Evolutionary conservation across 1,140 invertebrate species (phyloP).

Genomic region (Micrasema longulum): DNA sequence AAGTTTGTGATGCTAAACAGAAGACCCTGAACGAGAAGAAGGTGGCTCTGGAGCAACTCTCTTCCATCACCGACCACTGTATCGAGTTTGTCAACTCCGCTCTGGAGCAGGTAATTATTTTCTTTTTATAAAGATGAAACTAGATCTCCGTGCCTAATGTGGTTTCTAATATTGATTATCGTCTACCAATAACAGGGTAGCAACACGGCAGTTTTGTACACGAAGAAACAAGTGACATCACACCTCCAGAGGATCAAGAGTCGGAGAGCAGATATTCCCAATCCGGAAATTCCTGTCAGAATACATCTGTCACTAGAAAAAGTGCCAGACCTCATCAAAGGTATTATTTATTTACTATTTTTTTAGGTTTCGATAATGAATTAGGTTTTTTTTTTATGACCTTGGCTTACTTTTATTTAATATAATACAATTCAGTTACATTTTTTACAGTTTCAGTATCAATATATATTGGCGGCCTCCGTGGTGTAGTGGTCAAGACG

Average conservation of each 20-base stretch:
- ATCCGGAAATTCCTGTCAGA: constrained; percentile 85
- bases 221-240: constrained; percentile 80
- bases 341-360: too few relatives aligned
- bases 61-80: constrained; percentile 87
- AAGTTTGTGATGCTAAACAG: constrained; percentile 86
- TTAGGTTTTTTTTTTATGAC: not conserved
- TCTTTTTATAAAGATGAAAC: too few relatives aligned
- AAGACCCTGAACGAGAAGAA: constrained; percentile 87
- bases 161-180: too few relatives aligned
- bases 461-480: too few relatives aligned
- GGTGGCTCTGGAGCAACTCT: constrained; percentile 80
- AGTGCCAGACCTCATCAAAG: constrained; percentile 81
- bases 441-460: too few relatives aligned
- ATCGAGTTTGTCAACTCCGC: constrained; percentile 85
- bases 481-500: too few relatives aligned
- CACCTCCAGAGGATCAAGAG: constrained; percentile 85
- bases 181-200: too few relatives aligned
- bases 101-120: constrained; percentile 67
- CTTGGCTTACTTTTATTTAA: too few relatives aligned
- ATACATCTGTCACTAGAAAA: constrained; percentile 82
- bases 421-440: too few relatives aligned
- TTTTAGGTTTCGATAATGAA: not conserved
- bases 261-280: constrained; percentile 83
- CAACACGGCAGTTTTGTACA: constrained; percentile 86
- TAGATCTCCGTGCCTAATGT: too few relatives aligned